Evolutionary conservation across 2,888 invertebrate genomes (phyloP), one percentile per base, ranked within the genome.

Genomic region (Cotesia congregata): DNA sequence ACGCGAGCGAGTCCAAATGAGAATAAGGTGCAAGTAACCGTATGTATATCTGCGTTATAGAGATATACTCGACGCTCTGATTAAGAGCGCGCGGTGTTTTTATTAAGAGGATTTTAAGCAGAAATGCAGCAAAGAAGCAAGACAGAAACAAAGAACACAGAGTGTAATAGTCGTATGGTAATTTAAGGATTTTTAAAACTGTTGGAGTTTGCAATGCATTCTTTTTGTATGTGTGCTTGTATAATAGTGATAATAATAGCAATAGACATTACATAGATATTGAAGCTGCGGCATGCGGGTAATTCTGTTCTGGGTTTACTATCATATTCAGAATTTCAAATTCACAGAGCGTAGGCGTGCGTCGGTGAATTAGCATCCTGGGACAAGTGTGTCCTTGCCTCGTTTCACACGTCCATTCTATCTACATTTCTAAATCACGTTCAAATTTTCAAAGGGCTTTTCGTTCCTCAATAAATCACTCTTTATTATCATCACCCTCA

Each of bases 301-400:
- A 50, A 74, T 78, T 72, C 30, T 60, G 69, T 78, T 72, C 30
- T 60, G 69, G 41, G 76, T 74, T 75, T 15, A n/a, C 68, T 72
- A 73, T 75, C 17, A 50, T 15, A 71, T 41, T 69, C 59, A 64
- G 50, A 30, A 79, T 76, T 79, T 70, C 64, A 70, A 72, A 78
- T 78, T 72, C 73, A 78, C 40, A 60, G 38, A 64, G 50, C 75
- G 72, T 70, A 38, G 30, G 30, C 67, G 67, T 67, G 39, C 59
- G 60, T 74, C 60, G 60, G 67, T 39, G 67, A 59, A 74, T 67
- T 38, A 74, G 60, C 64, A 68, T 77, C 17, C 39, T 59, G 65
- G 69, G 75, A 72, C 41, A 65, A 70, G 20, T 30, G 69, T 60
- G 70, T 40, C 30, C 61, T 60, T 61, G 15, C 38, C 38, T 61